Percentiles rank a stretch among this genome's conserved stretches.
Evolutionary conservation across 2,797 vertebrate genomes (phyloP).

Genomic region (Tapera naevia): DNA sequence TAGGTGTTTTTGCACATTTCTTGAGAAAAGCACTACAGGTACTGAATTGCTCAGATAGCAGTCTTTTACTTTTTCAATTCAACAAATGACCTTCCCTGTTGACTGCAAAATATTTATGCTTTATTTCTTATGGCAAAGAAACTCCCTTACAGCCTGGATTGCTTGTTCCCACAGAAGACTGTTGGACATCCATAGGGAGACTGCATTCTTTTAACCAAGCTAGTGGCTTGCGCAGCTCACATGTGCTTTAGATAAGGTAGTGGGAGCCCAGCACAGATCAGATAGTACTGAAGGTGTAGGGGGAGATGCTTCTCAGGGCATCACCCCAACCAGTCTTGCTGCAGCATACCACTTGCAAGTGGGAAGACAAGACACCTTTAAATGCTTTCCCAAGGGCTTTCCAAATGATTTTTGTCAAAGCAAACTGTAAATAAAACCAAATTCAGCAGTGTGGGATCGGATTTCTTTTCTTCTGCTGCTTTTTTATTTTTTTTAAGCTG

Average conservation of each 20-base stretch:
- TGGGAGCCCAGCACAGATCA: rapidly evolving
- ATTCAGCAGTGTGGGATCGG: rapidly evolving
- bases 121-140: neutral
- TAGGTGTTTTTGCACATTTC: neutral
- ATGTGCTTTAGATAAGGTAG: neutral
- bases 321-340: neutral
- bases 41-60: neutral
- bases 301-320: rapidly evolving
- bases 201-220: neutral
- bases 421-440: neutral
- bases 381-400: neutral
- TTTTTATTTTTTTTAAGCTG: neutral
- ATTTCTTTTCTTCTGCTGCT: neutral
- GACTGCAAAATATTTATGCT: neutral
- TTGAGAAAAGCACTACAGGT: neutral
- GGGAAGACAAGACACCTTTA: neutral
- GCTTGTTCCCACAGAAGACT: neutral
- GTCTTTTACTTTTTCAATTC: neutral
- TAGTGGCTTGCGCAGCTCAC: neutral
- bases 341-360: neutral
- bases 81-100: neutral
- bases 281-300: rapidly evolving
- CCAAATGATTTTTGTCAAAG: neutral
- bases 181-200: neutral
- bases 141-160: neutral